A percentile compares a stretch with the other conserved stretches of the same genome.
These are phyloP conservation scores for Dicaeum eximium DNA, from an alignment of 2,113 vertebrate genomes.

Conservation along the genomic window DNA sequence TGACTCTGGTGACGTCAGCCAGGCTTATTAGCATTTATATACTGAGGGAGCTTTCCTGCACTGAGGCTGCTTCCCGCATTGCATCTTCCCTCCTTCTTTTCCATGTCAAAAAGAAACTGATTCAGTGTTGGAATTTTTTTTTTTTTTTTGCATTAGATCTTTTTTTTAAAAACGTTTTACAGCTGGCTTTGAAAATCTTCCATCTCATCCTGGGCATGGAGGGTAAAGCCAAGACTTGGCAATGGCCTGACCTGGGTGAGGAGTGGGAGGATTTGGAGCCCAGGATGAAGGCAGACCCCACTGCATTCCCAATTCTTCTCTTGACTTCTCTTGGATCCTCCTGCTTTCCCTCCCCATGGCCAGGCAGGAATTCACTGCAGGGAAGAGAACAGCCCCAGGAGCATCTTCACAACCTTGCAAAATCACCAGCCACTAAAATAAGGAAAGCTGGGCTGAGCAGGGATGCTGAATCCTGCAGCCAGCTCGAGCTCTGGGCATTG, in stretches of 20 bases:
- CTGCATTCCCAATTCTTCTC: background rate
- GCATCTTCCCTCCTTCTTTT: background rate
- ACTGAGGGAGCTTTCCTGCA: background rate
- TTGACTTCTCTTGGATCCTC: background rate
- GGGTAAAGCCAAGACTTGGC: fast-evolving
- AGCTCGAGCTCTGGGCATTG: fast-evolving
- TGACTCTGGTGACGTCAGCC: background rate
- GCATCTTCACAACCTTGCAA: background rate
- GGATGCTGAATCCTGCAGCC: background rate
- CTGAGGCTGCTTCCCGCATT: background rate
- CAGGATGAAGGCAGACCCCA: background rate
- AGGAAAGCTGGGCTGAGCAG: background rate
- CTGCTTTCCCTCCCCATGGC: background rate
- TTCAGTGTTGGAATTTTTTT: background rate
- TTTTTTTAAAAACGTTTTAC: background rate
- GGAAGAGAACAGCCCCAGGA: background rate
- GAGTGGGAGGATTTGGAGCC: background rate
- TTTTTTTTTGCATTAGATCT: background rate
- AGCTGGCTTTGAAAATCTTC: background rate
- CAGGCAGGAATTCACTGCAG: background rate
- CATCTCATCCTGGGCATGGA: background rate
- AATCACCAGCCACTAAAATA: background rate
- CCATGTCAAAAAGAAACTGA: background rate
- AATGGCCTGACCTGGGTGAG: background rate
- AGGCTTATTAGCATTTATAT: background rate